Conservation (phyloP, 2,113 vertebrate genomes). For the Hyaena hyaena region DNA sequence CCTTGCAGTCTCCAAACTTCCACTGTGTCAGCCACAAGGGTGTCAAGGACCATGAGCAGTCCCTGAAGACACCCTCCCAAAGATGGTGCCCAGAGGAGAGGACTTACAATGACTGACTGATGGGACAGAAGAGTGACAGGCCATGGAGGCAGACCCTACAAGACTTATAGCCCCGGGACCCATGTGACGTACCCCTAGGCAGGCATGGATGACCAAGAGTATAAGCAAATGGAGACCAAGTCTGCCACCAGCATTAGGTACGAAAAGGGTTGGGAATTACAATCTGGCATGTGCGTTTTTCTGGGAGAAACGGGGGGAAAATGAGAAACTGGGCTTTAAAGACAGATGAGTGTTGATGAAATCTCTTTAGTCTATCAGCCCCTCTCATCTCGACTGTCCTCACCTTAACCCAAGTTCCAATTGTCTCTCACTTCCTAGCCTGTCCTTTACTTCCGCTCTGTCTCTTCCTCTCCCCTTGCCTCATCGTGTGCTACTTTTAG, state of each 20-base stretch:
- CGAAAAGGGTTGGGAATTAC: neutral
- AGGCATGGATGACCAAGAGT: neutral
- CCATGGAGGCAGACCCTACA: neutral
- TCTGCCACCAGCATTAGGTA: no score
- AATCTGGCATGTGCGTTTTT: neutral
- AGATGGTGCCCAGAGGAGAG: neutral
- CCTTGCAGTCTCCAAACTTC: neutral
- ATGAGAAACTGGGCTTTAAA: neutral
- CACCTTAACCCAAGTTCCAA: neutral
- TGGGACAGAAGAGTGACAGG: no score
- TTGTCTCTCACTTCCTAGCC: neutral
- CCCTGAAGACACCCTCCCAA: neutral
- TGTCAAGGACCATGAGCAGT: neutral
- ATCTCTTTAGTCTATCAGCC: neutral
- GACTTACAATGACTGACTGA: accelerated
- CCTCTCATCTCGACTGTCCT: neutral
- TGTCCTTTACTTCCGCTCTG: neutral
- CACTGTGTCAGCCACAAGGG: neutral
- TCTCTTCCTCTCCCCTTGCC: neutral
- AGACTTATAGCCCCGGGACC: neutral
- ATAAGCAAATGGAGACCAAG: neutral
- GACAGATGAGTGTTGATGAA: neutral
- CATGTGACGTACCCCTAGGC: accelerated
- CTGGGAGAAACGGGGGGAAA: neutral
- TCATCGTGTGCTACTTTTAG: neutral